A percentile compares a stretch with the other conserved stretches of the same genome.
Evolutionary conservation across 2,113 vertebrate genomes (phyloP).

Genomic region (Myotis brandtii): DNA sequence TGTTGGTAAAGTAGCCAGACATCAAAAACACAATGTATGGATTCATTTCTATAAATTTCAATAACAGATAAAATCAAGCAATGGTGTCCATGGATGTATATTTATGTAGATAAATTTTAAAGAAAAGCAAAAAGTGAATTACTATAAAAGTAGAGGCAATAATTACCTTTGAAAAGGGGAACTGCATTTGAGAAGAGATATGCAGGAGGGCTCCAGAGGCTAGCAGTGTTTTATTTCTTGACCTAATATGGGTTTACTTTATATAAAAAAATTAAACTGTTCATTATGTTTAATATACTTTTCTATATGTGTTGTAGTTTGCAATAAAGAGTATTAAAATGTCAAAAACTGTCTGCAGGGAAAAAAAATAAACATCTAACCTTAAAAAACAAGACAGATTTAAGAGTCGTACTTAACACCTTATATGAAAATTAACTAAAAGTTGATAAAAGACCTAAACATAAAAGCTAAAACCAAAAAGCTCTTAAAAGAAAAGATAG

Average conservation of each 20-base stretch:
- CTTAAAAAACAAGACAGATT: background rate
- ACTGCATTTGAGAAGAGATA: background rate
- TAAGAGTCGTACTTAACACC: background rate
- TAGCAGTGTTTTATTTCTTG: background rate
- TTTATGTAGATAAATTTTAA: background rate
- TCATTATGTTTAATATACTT: background rate
- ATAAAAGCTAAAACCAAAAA: background rate
- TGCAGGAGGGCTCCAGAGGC: no score
- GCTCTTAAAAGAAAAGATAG: background rate
- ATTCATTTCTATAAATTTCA: background rate
- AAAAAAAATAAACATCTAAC: background rate
- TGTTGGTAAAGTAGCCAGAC: background rate
- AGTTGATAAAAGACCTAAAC: background rate
- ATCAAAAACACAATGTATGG: background rate
- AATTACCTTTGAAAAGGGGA: background rate
- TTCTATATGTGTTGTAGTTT: background rate
- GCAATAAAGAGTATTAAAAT: background rate
- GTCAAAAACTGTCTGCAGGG: background rate
- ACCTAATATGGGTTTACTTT: background rate
- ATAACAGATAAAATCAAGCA: background rate
- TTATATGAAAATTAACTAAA: constrained; percentile 6
- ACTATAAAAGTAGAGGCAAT: background rate
- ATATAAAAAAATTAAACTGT: background rate
- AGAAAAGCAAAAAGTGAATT: background rate
- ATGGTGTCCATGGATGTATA: background rate